Evolutionary conservation across 2,888 invertebrate species (phyloP).

Genomic region (Copidosoma aretas): DNA sequence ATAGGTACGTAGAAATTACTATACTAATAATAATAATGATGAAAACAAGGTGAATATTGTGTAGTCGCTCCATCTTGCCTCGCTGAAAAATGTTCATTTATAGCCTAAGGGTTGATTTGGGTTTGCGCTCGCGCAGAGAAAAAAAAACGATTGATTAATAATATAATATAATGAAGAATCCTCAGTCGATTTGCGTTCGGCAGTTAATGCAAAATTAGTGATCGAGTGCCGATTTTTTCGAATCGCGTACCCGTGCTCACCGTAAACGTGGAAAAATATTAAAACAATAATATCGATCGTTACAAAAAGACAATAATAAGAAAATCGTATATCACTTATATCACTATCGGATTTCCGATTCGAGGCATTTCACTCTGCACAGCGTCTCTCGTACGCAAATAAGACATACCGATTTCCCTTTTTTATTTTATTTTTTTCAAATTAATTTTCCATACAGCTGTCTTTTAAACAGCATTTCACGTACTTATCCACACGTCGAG

Average conservation of each 20-base stretch:
- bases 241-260: slow-evolving; percentile 36
- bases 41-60: slow-evolving; percentile 22
- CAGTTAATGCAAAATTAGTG: slow-evolving; percentile 21
- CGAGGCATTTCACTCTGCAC: slow-evolving; percentile 29
- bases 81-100: slow-evolving; percentile 23
- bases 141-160: neutral
- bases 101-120: slow-evolving; percentile 29
- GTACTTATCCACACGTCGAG: neutral
- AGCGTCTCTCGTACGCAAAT: slow-evolving; percentile 13
- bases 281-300: slow-evolving; percentile 1
- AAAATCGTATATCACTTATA: slow-evolving; percentile 39
- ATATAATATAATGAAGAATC: slow-evolving; percentile 19
- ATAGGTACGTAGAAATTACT: slow-evolving; percentile 31
- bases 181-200: slow-evolving; percentile 37
- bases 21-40: slow-evolving; percentile 9
- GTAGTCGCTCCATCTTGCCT: slow-evolving; percentile 19
- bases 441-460: neutral
- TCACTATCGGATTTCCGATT: slow-evolving; percentile 36
- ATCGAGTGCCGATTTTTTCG: slow-evolving; percentile 29
- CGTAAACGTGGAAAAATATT: slow-evolving; percentile 29
- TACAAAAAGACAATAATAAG: slow-evolving; percentile 14
- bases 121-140: neutral
- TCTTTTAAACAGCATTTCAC: neutral
- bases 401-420: too few species aligned
- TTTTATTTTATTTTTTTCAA: neutral